phyloP scores from a whole-genome alignment of 2,888 invertebrate genomes.

The Hipparchia sbordonii region DNA sequence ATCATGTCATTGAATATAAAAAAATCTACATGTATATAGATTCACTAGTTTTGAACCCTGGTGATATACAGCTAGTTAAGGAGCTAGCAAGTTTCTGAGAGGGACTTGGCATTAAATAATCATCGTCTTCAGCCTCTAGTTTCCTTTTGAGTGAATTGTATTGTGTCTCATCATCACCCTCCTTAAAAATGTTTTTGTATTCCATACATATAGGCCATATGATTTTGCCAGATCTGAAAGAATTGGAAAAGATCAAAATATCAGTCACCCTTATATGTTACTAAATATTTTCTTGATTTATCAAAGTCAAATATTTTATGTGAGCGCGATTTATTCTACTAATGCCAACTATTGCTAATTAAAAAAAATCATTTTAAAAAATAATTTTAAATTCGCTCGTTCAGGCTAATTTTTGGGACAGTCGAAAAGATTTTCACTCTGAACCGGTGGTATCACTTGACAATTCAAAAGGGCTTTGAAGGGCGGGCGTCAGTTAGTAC shows the following conservation, averaged over 20 bases:
- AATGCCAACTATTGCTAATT: no score
- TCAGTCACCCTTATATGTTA: background rate
- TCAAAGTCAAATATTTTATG: no score
- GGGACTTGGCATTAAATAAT: constrained; percentile 68
- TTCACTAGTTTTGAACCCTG: constrained; percentile 71
- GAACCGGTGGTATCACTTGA: no score
- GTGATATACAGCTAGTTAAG: constrained; percentile 66
- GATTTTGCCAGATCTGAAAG: constrained; percentile 74
- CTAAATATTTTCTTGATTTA: no score
- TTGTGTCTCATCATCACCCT: constrained; percentile 67
- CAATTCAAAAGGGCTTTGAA: no score
- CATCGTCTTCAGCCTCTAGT: constrained; percentile 72
- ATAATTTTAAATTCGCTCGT: no score
- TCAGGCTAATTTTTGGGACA: no score
- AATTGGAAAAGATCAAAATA: background rate
- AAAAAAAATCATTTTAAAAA: no score
- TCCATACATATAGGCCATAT: constrained; percentile 80
- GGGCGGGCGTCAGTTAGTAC: no score
- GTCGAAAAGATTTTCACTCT: no score
- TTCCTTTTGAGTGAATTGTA: constrained; percentile 67
- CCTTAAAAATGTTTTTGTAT: constrained; percentile 74
- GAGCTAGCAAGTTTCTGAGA: constrained; percentile 60
- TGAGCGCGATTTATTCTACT: no score
- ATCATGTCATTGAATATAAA: background rate
- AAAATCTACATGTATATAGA: constrained; percentile 49